These are phyloP conservation scores for Drosophila ustulata DNA, from an alignment of 2,888 invertebrate genomes.

Conservation along the genomic window DNA sequence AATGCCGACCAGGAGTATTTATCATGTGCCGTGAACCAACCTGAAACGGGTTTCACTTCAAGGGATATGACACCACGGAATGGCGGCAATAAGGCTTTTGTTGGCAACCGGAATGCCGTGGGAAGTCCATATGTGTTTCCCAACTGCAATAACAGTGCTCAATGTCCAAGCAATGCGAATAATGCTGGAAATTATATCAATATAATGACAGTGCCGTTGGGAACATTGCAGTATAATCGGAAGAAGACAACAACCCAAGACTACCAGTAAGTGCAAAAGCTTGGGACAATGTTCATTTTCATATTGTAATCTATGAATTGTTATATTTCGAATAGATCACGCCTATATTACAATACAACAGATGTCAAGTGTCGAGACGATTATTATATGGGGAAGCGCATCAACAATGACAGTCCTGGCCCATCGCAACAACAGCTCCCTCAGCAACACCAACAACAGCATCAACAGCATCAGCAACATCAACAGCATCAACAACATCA, in stretches of 20 bases:
- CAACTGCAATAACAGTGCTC: conserved; percentile 60
- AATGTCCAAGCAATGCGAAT: conserved; percentile 56
- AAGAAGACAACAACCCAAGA: conserved; percentile 84
- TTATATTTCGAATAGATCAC: conserved; percentile 71
- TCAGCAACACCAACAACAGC: conserved; percentile 64
- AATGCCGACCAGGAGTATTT: conserved; percentile 65
- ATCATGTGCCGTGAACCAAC: conserved; percentile 56
- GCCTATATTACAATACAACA: conserved; percentile 82
- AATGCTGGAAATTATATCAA: conserved; percentile 83
- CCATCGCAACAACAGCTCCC: conserved; percentile 57
- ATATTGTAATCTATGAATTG: neutral
- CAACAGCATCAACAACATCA: conserved; percentile 59
- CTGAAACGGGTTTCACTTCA: conserved; percentile 53
- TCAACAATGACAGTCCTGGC: conserved; percentile 51
- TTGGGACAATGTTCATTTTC: neutral
- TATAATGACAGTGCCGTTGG: conserved; percentile 84
- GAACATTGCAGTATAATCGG: conserved; percentile 84
- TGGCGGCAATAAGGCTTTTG: conserved; percentile 56
- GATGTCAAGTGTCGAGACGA: conserved; percentile 84
- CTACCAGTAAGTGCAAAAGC: conserved; percentile 82
- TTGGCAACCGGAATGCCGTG: conserved; percentile 49
- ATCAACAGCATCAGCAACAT: conserved; percentile 60
- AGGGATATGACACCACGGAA: conserved; percentile 64
- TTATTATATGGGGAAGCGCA: conserved; percentile 78
- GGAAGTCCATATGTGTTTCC: conserved; percentile 49